Evolutionary conservation across 2,113 vertebrate genomes (phyloP).

Genomic region (Mustela nigripes): DNA sequence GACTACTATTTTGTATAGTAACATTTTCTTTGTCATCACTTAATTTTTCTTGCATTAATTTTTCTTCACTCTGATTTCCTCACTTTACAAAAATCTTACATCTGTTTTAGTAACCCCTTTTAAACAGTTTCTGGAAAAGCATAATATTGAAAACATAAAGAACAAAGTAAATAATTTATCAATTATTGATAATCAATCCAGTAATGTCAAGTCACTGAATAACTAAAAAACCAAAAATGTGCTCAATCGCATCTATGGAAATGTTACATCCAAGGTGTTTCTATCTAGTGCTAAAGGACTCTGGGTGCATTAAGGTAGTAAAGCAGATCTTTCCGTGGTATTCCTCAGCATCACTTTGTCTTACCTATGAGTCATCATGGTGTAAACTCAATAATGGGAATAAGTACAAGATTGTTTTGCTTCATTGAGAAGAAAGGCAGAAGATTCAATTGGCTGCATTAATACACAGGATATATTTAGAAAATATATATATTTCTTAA

Average conservation of each 20-base stretch:
- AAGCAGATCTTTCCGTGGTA: background rate
- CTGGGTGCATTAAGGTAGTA: background rate
- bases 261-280: background rate
- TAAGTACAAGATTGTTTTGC: background rate
- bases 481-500: background rate
- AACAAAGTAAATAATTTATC: background rate
- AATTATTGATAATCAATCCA: background rate
- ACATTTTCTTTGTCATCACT: background rate
- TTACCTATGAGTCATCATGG: background rate
- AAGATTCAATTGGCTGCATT: background rate
- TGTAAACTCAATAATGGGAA: background rate
- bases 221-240: conserved; percentile 28
- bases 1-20: background rate
- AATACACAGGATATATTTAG: background rate
- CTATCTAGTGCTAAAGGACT: background rate
- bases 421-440: background rate
- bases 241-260: background rate
- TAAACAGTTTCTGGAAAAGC: background rate
- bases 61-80: background rate
- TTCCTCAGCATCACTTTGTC: background rate
- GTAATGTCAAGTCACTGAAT: background rate
- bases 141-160: background rate
- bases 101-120: background rate
- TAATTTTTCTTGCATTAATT: background rate
- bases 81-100: background rate